Conservation (phyloP, 1,140 invertebrate species). For the Meloidogyne chitwoodi region DNA sequence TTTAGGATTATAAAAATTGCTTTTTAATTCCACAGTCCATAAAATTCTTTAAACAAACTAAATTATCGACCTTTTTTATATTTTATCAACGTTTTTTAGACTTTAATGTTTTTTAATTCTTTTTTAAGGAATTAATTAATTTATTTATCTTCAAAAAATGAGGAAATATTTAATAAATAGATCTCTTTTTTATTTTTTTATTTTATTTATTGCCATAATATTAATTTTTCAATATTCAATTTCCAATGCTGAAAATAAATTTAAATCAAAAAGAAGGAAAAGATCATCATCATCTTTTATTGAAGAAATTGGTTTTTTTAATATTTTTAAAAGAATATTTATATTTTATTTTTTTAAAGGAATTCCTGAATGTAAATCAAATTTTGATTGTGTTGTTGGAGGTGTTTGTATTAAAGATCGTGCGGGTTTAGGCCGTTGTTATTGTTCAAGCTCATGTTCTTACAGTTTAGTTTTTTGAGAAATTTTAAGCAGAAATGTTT, state of each 20-base stretch:
- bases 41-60: no score
- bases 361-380: constrained; percentile 42
- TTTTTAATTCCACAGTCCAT: no score
- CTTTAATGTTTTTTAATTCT: background rate
- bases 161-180: background rate
- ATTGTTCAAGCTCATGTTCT: constrained; percentile 54
- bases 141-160: background rate
- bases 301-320: constrained; percentile 18
- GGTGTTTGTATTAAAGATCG: constrained; percentile 48
- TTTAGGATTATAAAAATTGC: no score
- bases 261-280: background rate
- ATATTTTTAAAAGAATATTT: constrained; percentile 37
- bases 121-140: background rate
- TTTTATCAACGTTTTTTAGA: no score
- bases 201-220: background rate
- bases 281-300: background rate
- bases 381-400: constrained; percentile 49
- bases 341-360: constrained; percentile 28
- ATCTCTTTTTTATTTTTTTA: background rate
- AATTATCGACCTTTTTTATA: no score
- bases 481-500: background rate
- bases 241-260: background rate
- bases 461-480: constrained; percentile 34
- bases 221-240: background rate
- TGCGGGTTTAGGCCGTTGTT: constrained; percentile 41